A percentile compares a stretch with the other conserved stretches of the same genome.
Conservation (phyloP, 2,113 vertebrate genomes). For the Alces alces region DNA sequence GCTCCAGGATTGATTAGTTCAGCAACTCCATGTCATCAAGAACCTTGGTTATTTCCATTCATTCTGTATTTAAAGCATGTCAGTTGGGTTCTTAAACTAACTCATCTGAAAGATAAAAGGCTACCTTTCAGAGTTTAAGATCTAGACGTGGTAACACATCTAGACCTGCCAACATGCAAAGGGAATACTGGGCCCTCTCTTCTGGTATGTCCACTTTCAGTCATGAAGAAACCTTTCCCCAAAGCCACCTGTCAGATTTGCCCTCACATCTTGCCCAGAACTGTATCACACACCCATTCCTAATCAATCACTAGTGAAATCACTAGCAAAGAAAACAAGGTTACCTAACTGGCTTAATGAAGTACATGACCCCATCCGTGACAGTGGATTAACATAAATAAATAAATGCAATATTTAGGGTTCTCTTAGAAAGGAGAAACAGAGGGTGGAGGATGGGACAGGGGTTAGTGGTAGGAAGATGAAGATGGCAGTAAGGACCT, state of each 20-base stretch:
- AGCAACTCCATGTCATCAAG: background rate
- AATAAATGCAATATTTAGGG: background rate
- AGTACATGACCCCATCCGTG: background rate
- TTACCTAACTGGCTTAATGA: background rate
- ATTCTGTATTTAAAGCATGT: background rate
- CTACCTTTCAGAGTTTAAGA: background rate
- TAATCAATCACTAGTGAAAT: background rate
- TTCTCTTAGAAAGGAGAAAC: background rate
- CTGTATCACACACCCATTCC: background rate
- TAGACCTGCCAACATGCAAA: background rate
- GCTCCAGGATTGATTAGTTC: background rate
- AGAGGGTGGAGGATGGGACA: background rate
- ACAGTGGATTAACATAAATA: background rate
- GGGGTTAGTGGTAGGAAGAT: background rate
- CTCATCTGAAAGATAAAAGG: background rate
- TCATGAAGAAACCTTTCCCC: background rate
- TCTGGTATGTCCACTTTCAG: background rate
- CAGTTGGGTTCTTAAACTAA: background rate
- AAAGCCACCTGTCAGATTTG: background rate
- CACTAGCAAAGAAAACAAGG: background rate
- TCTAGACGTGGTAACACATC: background rate
- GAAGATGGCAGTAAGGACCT: too few relatives aligned
- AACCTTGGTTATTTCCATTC: background rate
- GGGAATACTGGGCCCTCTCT: background rate
- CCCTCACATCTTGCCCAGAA: background rate